Evolutionary conservation across 2,797 vertebrate species (phyloP).

Genomic region (Melanotaenia pygmaea): DNA sequence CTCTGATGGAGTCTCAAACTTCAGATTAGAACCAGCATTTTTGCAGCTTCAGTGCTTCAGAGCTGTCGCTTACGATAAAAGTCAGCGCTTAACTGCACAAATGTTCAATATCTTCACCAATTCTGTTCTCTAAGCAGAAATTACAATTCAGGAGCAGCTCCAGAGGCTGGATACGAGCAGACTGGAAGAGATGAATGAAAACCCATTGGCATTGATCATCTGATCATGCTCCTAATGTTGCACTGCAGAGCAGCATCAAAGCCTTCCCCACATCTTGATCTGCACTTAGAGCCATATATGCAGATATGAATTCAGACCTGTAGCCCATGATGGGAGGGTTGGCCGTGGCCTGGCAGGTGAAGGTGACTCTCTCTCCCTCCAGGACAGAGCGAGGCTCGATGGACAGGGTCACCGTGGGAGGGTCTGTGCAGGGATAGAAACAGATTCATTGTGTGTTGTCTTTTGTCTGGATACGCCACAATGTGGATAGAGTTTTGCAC

Average conservation of each 20-base stretch:
- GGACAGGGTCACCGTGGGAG: conserved; percentile 92
- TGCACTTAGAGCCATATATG: conserved; percentile 5
- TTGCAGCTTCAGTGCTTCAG: conserved; percentile 43
- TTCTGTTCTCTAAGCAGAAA: conserved; percentile 65
- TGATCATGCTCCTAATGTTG: conserved; percentile 34
- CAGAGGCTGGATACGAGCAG: conserved; percentile 29
- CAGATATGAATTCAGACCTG: conserved; percentile 81
- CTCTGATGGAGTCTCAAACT: conserved; percentile 51
- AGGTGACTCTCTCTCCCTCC: conserved; percentile 91
- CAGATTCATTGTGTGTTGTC: not conserved
- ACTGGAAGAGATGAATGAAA: conserved; percentile 46
- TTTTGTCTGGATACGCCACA: not conserved
- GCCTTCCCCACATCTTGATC: conserved; percentile 17
- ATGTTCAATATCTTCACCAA: conserved; percentile 60
- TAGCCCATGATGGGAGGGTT: conserved; percentile 95
- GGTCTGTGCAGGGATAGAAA: conserved; percentile 77
- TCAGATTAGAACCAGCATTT: conserved; percentile 46
- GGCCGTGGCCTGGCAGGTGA: conserved; percentile 92
- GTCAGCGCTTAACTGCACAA: conserved; percentile 50
- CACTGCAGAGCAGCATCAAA: conserved; percentile 36
- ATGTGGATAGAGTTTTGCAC: too few relatives aligned
- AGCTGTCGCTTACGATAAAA: conserved; percentile 55
- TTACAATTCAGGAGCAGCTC: conserved; percentile 50
- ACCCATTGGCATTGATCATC: conserved; percentile 50
- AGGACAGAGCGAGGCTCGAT: conserved; percentile 95